These are phyloP conservation scores for Holothuria scabra DNA, from an alignment of 53 echinoderm and acorn worm species.

Conservation along the genomic window DNA sequence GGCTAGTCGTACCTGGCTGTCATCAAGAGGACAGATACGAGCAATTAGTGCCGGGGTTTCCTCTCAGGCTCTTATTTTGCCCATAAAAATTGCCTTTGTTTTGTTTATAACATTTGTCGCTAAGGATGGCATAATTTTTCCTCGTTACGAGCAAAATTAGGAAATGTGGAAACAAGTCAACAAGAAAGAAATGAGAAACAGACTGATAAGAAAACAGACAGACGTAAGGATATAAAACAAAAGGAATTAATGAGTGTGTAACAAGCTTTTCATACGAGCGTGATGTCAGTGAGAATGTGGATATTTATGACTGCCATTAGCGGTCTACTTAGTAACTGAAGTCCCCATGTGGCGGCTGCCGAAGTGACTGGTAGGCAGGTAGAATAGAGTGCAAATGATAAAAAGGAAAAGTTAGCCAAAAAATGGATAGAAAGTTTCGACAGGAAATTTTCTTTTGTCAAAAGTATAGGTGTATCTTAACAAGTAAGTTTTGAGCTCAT, in stretches of 20 bases:
- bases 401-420: too few species aligned
- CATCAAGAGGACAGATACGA: conserved; percentile 31
- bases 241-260: conserved; percentile 34
- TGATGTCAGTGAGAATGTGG: not conserved
- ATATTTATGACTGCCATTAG: conserved; percentile 36
- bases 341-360: not conserved
- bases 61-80: conserved; percentile 34
- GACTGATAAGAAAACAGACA: too few species aligned
- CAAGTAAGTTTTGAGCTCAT: too few species aligned
- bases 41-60: conserved; percentile 36
- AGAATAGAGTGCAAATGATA: too few species aligned
- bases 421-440: too few species aligned
- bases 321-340: conserved; percentile 8
- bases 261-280: conserved; percentile 35
- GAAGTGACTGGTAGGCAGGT: too few species aligned
- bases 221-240: conserved; percentile 23
- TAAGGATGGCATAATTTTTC: conserved; percentile 36
- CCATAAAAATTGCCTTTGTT: conserved; percentile 36
- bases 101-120: conserved; percentile 47
- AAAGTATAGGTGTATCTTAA: too few species aligned
- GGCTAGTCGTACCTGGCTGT: conserved; percentile 30
- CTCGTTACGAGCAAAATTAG: conserved; percentile 31
- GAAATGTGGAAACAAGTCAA: not conserved
- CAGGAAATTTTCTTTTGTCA: too few species aligned
- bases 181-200: not conserved